Base-by-base conservation (phyloP, 1,140 invertebrate genomes). In the Musca domestica region DNA sequence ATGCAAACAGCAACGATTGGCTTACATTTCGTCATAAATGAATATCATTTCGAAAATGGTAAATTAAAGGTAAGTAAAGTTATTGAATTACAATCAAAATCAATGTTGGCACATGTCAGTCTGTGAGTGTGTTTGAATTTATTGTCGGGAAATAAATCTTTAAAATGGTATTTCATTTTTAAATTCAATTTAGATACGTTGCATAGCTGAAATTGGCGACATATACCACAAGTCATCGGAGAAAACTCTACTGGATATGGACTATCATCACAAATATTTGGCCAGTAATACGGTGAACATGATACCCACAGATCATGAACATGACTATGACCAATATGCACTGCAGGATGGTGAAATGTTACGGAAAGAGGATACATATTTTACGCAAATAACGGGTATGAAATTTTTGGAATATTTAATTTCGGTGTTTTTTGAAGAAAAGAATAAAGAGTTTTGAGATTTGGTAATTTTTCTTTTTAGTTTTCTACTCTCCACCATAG, bases 211-310 rank as follows among this genome's bases (percentile, higher is more conserved):
- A n/a, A 83, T 86, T 69, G 82, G 83, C 69, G 77, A 83, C 54
- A 79, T 86, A 52, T 85, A 85, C 71, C 85, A 83, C 82, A 82
- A 85, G 73, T 85, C 83, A 68, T 84, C 82, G 19, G 84, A 85
- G 72, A 82, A 83, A 54, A 83, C 81, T 69, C 12, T 61, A 61
- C 14, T 61, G n/a, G 56, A 61, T 34, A 75, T 30, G 3, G 84
- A 85, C 69, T 81, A 85, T 69, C 82, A 83, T 51, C 56, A 61
- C 14, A 65, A 58, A 19, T 54, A 56, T 41, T 12, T 46, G 15
- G 61, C 30, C 14, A 34, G n/a, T 12, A 68, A 68, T 63, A 68
- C 41, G 15, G 54, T 61, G 3, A 68, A 68, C 49, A 48, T 61
- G 46, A 58, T 68, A 25, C 54, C 56, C 46, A 68, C 41, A 17